Evolutionary conservation across 2,797 vertebrate species (phyloP).

Genomic region (Falco rusticolus): DNA sequence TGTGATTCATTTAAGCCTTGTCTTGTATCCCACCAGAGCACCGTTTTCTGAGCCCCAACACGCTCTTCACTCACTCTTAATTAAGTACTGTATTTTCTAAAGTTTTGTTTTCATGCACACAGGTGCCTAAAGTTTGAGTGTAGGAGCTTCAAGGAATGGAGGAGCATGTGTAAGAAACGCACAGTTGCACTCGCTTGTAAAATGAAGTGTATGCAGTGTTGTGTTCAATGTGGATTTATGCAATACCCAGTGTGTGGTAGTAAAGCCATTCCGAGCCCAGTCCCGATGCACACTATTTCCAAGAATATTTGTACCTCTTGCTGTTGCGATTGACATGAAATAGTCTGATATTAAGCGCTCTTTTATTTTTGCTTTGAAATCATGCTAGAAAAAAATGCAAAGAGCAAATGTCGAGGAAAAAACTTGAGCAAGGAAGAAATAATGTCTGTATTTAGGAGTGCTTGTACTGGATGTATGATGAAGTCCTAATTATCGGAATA

Average conservation of each 20-base stretch:
- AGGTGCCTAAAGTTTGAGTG: constrained; percentile 41
- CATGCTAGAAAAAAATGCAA: background rate
- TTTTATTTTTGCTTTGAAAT: background rate
- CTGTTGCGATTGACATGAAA: background rate
- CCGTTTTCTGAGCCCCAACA: background rate
- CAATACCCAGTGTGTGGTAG: background rate
- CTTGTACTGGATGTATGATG: background rate
- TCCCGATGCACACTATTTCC: constrained; percentile 23
- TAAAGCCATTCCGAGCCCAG: constrained; percentile 15
- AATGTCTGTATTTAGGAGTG: background rate
- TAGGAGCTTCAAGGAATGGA: background rate
- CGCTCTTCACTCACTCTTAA: background rate
- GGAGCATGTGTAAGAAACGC: background rate
- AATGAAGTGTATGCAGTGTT: background rate
- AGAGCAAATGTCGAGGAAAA: background rate
- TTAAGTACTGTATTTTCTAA: constrained; percentile 8
- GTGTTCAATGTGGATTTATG: constrained; percentile 36
- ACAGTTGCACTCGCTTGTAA: background rate
- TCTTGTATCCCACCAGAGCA: background rate
- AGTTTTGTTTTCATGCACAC: background rate
- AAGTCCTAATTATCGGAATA: background rate
- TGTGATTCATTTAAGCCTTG: background rate
- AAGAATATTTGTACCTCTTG: background rate
- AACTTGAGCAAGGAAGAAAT: background rate
- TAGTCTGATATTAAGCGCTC: background rate